phyloP scores from a whole-genome alignment of 2,888 invertebrate species.

The Phyllotreta cruciferae region DNA sequence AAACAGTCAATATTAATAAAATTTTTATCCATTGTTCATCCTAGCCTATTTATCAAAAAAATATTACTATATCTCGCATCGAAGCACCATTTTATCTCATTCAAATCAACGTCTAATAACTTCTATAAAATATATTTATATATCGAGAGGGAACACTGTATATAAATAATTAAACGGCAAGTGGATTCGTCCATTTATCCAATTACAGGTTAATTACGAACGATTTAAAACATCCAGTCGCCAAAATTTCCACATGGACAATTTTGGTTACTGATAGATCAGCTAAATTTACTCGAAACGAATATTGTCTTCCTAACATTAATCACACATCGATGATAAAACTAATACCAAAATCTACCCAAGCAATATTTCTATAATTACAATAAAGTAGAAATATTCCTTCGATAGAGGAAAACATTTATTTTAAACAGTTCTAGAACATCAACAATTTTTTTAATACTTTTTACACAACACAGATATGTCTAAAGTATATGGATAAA shows the following conservation, averaged over 20 bases:
- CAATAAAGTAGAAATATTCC: slow-evolving; percentile 3
- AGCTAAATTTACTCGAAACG: slow-evolving; percentile 3
- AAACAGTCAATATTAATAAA: slow-evolving; percentile 34
- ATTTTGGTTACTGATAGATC: neutral
- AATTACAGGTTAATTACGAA: neutral
- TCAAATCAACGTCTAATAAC: slow-evolving; percentile 14
- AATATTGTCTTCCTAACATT: slow-evolving; percentile 44
- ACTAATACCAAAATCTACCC: slow-evolving; percentile 37
- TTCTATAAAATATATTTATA: slow-evolving; percentile 9
- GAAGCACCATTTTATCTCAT: slow-evolving; percentile 22
- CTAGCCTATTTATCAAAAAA: slow-evolving; percentile 25
- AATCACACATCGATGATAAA: slow-evolving; percentile 41
- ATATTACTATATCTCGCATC: slow-evolving; percentile 18
- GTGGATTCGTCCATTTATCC: slow-evolving; percentile 5
- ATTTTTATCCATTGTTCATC: slow-evolving; percentile 11
- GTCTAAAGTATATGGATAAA: slow-evolving; percentile 43
- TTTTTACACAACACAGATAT: slow-evolving; percentile 45
- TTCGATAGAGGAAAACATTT: slow-evolving; percentile 27
- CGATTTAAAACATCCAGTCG: neutral
- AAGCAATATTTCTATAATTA: slow-evolving; percentile 16
- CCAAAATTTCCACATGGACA: neutral
- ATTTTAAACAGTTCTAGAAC: slow-evolving; percentile 44
- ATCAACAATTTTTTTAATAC: slow-evolving; percentile 44
- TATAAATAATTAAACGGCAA: slow-evolving; percentile 2
- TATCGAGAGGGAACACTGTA: slow-evolving; percentile 3